Evolutionary conservation across 2,113 vertebrate species (phyloP).

Genomic region (Euleptes europaea): DNA sequence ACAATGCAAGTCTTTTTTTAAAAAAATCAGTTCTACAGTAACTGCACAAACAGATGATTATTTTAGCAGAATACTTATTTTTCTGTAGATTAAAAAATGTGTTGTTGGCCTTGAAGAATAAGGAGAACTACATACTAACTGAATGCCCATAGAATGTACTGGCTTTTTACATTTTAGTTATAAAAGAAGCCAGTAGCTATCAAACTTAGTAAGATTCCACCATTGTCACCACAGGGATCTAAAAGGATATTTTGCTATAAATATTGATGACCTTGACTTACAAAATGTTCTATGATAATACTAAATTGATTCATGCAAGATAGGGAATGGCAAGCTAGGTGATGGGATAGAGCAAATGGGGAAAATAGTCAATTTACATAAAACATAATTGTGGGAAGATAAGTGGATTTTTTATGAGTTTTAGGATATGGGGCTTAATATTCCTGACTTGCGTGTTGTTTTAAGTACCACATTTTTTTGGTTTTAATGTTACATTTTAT

Average conservation of each 20-base stretch:
- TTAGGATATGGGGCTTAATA: constrained; percentile 1
- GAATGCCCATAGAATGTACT: background rate
- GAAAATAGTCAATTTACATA: background rate
- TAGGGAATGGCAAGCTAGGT: background rate
- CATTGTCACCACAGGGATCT: background rate
- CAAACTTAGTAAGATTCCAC: background rate
- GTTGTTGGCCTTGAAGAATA: no score
- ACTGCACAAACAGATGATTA: background rate
- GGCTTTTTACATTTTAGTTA: background rate
- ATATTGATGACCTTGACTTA: constrained; percentile 27
- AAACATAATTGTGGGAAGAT: background rate
- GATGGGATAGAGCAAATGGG: background rate
- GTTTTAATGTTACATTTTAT: background rate
- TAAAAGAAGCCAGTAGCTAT: background rate
- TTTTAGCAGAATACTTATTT: background rate
- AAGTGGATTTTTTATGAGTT: background rate
- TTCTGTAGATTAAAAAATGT: background rate
- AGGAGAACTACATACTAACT: no score
- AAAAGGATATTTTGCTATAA: constrained; percentile 5
- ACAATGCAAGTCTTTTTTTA: no score
- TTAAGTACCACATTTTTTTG: background rate
- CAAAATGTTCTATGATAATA: constrained; percentile 22
- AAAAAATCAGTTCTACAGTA: no score
- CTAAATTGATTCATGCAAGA: background rate
- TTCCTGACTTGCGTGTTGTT: background rate